Evolutionary conservation across 2,797 vertebrate species (phyloP).

Genomic region (Enteromius fasciolatus): DNA sequence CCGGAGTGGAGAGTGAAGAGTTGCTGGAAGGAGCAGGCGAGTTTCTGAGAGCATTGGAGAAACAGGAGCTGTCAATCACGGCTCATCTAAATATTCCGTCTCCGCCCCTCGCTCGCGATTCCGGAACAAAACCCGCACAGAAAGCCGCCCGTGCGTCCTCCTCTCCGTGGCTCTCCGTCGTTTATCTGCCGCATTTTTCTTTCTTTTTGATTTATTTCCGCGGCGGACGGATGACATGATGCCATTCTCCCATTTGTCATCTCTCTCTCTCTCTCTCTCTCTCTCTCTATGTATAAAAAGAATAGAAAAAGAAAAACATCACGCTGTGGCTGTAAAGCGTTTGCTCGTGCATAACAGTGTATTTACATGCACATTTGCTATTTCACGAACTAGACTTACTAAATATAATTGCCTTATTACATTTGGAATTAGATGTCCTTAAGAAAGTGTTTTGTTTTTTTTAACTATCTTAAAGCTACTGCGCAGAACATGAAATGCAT

Average conservation of each 20-base stretch:
- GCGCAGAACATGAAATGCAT: background rate
- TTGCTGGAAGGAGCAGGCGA: conserved; percentile 87
- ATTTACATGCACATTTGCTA: background rate
- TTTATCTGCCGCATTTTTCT: conserved; percentile 4
- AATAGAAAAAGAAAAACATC: background rate
- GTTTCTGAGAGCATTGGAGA: conserved; percentile 91
- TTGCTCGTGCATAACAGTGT: background rate
- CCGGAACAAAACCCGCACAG: conserved; percentile 61
- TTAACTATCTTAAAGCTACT: background rate
- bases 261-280: background rate
- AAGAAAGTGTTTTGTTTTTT: background rate
- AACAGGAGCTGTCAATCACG: conserved; percentile 88
- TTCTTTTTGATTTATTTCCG: conserved; percentile 18
- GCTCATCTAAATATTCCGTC: conserved; percentile 92
- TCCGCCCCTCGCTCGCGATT: conserved; percentile 79
- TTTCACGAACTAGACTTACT: no score
- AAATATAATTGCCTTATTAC: background rate
- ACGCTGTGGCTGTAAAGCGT: background rate
- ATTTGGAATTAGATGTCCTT: background rate
- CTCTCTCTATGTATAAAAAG: no score
- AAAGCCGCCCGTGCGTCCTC: conserved; percentile 5
- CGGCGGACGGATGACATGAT: conserved; percentile 13
- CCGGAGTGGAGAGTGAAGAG: conserved; percentile 86
- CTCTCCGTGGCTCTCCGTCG: background rate
- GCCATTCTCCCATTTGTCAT: conserved; percentile 9